Percentiles rank a stretch among this genome's conserved stretches.
These are phyloP conservation scores for Nothocercus nigrocapillus DNA, from an alignment of 2,113 vertebrate genomes.

Conservation along the genomic window DNA sequence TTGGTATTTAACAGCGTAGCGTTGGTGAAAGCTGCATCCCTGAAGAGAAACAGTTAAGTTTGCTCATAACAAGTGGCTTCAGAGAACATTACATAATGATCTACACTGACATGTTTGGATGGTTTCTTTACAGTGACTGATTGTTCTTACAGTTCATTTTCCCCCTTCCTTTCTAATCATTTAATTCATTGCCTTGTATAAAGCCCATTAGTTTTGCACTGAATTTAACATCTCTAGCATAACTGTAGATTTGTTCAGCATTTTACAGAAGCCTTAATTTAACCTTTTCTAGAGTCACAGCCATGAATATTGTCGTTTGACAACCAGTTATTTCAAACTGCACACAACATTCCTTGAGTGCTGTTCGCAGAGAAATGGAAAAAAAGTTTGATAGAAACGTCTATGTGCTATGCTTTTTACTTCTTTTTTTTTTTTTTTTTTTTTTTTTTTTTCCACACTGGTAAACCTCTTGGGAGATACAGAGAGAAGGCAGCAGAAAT, in stretches of 20 bases:
- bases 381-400: constrained; percentile 23
- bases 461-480: neutral
- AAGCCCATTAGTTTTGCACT: neutral
- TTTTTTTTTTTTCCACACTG: neutral
- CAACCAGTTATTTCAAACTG: constrained; percentile 62
- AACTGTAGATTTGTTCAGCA: constrained; percentile 1
- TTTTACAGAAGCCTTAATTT: constrained; percentile 51
- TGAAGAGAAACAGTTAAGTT: neutral
- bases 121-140: neutral
- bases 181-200: neutral
- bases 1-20: neutral
- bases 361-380: neutral
- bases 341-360: neutral
- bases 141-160: neutral
- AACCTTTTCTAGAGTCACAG: constrained; percentile 44
- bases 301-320: constrained; percentile 37
- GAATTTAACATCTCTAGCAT: neutral
- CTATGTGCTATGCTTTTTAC: neutral
- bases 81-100: neutral
- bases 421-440: neutral
- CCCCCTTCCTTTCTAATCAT: neutral
- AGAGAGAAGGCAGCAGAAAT: neutral
- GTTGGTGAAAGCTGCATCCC: neutral
- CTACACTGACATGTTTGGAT: neutral
- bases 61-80: neutral